Evolutionary conservation across 2,888 invertebrate genomes (phyloP).

Genomic region (Mythimna loreyi): DNA sequence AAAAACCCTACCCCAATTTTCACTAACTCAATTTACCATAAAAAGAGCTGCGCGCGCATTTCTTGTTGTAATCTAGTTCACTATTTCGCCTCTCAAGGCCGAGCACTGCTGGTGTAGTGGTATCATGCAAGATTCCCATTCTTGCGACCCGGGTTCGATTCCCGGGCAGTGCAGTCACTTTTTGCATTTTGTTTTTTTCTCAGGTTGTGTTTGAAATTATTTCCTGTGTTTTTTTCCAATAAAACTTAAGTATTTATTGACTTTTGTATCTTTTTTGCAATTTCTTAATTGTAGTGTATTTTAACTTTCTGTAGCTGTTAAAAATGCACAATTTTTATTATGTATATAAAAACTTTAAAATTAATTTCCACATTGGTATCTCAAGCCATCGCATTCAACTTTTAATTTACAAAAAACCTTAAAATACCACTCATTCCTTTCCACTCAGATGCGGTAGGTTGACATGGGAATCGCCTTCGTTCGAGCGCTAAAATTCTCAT

Average conservation of each 20-base stretch:
- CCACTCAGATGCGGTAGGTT: constrained; percentile 75
- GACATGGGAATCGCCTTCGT: constrained; percentile 72
- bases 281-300: no score
- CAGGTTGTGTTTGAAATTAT: no score
- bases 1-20: background rate
- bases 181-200: constrained; percentile 5
- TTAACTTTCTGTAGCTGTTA: background rate
- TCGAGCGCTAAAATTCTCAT: constrained; percentile 77
- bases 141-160: constrained; percentile 98
- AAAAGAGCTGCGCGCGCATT: constrained; percentile 1
- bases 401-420: constrained; percentile 42
- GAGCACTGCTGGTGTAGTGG: constrained; percentile 99
- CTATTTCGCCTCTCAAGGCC: constrained; percentile 15
- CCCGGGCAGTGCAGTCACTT: constrained; percentile 63
- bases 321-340: no score
- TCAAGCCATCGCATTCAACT: constrained; percentile 3
- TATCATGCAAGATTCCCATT: constrained; percentile 99
- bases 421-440: constrained; percentile 71
- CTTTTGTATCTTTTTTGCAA: no score
- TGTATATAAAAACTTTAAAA: background rate
- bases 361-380: background rate
- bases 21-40: background rate
- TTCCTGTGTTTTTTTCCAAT: no score
- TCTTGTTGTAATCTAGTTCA: rapidly evolving
- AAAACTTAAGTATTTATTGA: no score